Percentiles rank a stretch among this genome's conserved stretches.
Conservation (phyloP, 2,888 invertebrate species). For the Argynnis bischoffii region DNA sequence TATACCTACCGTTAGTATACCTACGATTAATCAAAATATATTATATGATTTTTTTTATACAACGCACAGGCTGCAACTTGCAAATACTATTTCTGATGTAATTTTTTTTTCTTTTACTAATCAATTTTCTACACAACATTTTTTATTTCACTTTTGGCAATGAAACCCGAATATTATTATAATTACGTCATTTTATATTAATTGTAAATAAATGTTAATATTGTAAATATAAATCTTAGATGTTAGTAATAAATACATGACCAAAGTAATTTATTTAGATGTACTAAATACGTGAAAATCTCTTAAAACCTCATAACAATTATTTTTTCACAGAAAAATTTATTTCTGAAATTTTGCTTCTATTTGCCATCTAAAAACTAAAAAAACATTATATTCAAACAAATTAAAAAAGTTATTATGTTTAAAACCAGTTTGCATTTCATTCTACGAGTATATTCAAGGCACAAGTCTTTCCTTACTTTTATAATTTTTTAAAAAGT, state of each 20-base stretch:
- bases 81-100: neutral
- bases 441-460: no score
- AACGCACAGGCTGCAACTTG: slow-evolving; percentile 8
- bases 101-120: neutral
- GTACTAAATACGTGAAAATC: neutral
- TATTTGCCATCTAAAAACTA: no score
- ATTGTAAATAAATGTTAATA: slow-evolving; percentile 42
- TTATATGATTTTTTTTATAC: neutral
- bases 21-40: neutral
- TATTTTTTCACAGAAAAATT: no score
- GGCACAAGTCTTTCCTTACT: no score
- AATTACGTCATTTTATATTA: neutral
- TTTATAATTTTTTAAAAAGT: neutral
- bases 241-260: slow-evolving; percentile 21
- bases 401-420: no score
- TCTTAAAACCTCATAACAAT: neutral
- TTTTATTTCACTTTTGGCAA: neutral
- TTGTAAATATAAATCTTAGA: slow-evolving; percentile 24
- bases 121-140: neutral
- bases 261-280: slow-evolving; percentile 38
- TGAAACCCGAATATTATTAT: slow-evolving; percentile 9
- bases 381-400: no score
- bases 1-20: neutral
- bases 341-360: no score
- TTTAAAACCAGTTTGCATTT: no score